Conservation (phyloP, 2,888 invertebrate species). For the Dryomyza anilis region DNA sequence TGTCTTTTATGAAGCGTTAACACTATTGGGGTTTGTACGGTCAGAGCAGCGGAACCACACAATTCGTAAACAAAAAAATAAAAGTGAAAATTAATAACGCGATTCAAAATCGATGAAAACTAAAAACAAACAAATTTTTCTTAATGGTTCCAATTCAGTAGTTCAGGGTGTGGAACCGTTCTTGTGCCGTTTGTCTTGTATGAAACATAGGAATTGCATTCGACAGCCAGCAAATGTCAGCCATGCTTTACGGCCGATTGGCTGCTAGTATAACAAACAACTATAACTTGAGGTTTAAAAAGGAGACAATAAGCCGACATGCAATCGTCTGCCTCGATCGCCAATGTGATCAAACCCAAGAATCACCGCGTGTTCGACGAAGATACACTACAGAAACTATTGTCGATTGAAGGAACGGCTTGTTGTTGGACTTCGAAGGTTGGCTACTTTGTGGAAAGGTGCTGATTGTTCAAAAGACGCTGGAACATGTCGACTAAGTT, state of each 20-base stretch:
- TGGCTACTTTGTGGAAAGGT: conserved; percentile 2
- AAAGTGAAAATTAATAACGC: conserved; percentile 15
- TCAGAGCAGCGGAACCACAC: conserved; percentile 8
- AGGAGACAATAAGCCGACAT: conserved; percentile 29
- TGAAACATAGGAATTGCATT: background rate
- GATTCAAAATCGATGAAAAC: conserved; percentile 11
- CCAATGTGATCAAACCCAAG: conserved; percentile 18
- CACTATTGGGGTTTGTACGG: background rate
- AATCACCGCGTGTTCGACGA: background rate
- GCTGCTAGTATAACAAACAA: conserved; percentile 14
- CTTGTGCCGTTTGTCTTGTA: background rate
- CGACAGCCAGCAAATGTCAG: conserved; percentile 7
- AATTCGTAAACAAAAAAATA: conserved; percentile 3
- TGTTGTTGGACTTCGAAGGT: background rate
- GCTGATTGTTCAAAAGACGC: conserved; percentile 15
- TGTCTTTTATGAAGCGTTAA: background rate
- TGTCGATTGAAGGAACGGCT: background rate
- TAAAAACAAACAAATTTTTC: conserved; percentile 18
- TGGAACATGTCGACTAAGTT: background rate
- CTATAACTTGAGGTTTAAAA: background rate
- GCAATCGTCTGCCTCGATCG: conserved; percentile 23
- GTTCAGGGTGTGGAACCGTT: conserved; percentile 6
- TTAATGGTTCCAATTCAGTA: conserved; percentile 11
- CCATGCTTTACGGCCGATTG: conserved; percentile 24
- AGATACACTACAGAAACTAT: no score